phyloP scores from a whole-genome alignment of 2,888 invertebrate genomes.

The Clunio marinus region DNA sequence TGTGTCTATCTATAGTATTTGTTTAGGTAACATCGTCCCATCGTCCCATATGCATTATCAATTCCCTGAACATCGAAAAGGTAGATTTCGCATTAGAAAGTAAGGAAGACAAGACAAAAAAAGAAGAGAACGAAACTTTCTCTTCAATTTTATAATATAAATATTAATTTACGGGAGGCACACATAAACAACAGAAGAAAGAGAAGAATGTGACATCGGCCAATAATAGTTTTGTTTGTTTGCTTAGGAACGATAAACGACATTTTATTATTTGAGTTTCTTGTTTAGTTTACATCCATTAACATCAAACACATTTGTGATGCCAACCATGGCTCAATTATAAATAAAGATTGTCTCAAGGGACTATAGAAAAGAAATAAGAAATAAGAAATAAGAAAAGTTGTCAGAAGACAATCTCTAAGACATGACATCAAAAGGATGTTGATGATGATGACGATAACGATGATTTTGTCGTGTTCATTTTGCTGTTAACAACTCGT shows the following conservation, averaged over 20 bases:
- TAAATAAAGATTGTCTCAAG: constrained; percentile 23
- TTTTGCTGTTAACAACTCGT: neutral
- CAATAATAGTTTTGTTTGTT: constrained; percentile 38
- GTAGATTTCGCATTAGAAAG: constrained; percentile 4
- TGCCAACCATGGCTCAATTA: constrained; percentile 34
- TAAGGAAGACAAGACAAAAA: too few relatives aligned
- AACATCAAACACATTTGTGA: constrained; percentile 37
- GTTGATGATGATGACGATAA: neutral
- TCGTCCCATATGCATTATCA: constrained; percentile 38
- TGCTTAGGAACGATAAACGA: constrained; percentile 32
- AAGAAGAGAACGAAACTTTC: constrained; percentile 11
- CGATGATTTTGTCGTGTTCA: neutral
- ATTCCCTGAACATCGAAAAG: constrained; percentile 36
- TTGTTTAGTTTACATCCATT: constrained; percentile 38
- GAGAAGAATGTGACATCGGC: neutral
- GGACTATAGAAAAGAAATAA: neutral
- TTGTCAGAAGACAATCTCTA: neutral
- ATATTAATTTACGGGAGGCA: constrained; percentile 38
- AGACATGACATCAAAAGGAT: too few relatives aligned
- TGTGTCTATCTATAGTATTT: constrained; percentile 27
- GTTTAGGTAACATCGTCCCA: constrained; percentile 36
- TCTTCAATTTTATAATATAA: constrained; percentile 18
- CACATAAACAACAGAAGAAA: neutral
- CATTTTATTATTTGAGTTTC: constrained; percentile 38
- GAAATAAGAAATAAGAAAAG: neutral